Evolutionary conservation across 2,797 vertebrate genomes (phyloP), one percentile per base, ranked within the genome.

Genomic region (Epinephelus awoara): DNA sequence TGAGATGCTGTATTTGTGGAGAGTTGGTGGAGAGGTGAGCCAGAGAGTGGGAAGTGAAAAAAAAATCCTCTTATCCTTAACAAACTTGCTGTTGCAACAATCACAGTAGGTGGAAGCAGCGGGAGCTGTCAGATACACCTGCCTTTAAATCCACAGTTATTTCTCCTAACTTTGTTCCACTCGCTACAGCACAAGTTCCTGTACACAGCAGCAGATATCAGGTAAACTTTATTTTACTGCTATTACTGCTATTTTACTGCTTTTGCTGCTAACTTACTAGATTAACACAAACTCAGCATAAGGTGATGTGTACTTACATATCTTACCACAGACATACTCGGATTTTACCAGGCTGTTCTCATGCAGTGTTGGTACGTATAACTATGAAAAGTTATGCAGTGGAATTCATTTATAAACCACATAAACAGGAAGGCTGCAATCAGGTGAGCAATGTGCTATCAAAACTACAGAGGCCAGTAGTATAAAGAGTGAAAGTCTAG

Each of bases 81-180:
- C 75, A 90, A 85, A 88, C 77, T 67, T 82, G 79, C 76, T 84
- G 78, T 79, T 89, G 76, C 77, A 87, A 86, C 88, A 83, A 80
- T 82, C 77, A 58, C 83, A 86, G 88, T 69, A 68, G 84, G 84
- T 77, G 72, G 75, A 83, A 79, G 58, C 86, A 85, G 87, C 86
- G 83, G 82, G 86, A 67, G 85, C 85, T 84, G 85, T 85, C 84
- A 88, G 68, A 83, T 78, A 47, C 12, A 84, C 80, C 85, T 84
- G 83, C 65, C 61, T 85, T 83, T 84, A 83, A 86, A 91, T 77
- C 74, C 77, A 71, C 69, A 52, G 77, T 77, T 82, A 76, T 68
- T 84, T 47, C 51, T 78, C 46, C 56, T 59, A 82, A 72, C 81
- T 86, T 77, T 83, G 81, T 82, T 81, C 70, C 69, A 44, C 70